A percentile compares a stretch with the other conserved stretches of the same genome.
These are phyloP conservation scores for Battus philenor DNA, from an alignment of 1,140 invertebrate species.

Conservation along the genomic window DNA sequence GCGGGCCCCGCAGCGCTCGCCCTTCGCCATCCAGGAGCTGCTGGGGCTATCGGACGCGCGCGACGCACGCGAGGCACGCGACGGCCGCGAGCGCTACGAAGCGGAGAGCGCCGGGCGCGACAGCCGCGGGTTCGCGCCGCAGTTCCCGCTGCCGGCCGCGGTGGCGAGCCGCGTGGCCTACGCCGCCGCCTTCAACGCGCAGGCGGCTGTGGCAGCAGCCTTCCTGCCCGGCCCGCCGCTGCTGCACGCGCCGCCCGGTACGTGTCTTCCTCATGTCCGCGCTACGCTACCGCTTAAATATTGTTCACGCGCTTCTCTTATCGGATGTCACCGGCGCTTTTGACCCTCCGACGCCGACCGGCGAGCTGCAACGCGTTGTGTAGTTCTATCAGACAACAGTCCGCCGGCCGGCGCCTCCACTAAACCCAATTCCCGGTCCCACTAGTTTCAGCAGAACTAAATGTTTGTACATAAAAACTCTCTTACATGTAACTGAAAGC, in stretches of 20 bases:
- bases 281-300: too few species aligned
- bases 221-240: slow-evolving; percentile 80
- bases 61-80: slow-evolving; percentile 38
- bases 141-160: slow-evolving; percentile 77
- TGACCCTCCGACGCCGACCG: too few species aligned
- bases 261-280: slow-evolving; percentile 24
- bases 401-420: too few species aligned
- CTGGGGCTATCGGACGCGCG: slow-evolving; percentile 81
- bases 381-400: too few species aligned
- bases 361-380: too few species aligned
- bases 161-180: slow-evolving; percentile 81
- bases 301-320: too few species aligned
- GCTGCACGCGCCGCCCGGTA: slow-evolving; percentile 61
- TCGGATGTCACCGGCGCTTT: too few species aligned
- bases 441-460: too few species aligned
- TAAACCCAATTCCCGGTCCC: too few species aligned
- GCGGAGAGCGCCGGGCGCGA: slow-evolving; percentile 51
- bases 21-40: slow-evolving; percentile 94
- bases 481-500: too few species aligned
- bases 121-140: slow-evolving; percentile 59
- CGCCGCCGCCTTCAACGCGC: slow-evolving; percentile 91
- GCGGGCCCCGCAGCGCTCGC: slow-evolving; percentile 85
- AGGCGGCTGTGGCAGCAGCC: slow-evolving; percentile 90
- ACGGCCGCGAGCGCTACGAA: slow-evolving; percentile 44
- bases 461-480: too few species aligned